phyloP scores from a whole-genome alignment of 2,888 invertebrate species.

The Lepetodrilus schrolli region DNA sequence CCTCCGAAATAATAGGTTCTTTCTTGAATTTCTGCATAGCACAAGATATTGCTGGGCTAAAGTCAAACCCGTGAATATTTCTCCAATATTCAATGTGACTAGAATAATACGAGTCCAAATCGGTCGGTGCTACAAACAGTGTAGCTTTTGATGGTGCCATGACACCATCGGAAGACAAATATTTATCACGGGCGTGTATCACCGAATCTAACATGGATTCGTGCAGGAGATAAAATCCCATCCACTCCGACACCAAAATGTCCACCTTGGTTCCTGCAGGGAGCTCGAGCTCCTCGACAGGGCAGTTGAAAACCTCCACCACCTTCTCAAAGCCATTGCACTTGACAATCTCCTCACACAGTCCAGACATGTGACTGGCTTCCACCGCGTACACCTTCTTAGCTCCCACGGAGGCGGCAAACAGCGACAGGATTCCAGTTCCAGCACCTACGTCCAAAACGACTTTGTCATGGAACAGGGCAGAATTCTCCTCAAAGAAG shows the following conservation, averaged over 20 bases:
- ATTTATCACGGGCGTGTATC: conserved; percentile 70
- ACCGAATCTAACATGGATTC: conserved; percentile 74
- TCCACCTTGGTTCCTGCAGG: conserved; percentile 68
- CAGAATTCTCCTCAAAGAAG: conserved; percentile 70
- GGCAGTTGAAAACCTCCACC: conserved; percentile 65
- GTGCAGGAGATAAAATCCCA: conserved; percentile 75
- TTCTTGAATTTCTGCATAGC: conserved; percentile 50
- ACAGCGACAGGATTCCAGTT: conserved; percentile 72
- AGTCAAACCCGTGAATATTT: conserved; percentile 73
- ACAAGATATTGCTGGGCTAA: conserved; percentile 60
- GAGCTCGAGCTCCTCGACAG: conserved; percentile 66
- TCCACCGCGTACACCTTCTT: conserved; percentile 73
- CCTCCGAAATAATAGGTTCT: conserved; percentile 57
- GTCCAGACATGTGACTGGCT: conserved; percentile 62
- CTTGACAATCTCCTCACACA: conserved; percentile 66
- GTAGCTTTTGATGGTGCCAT: conserved; percentile 69
- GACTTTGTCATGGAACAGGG: conserved; percentile 66
- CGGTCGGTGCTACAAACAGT: conserved; percentile 68
- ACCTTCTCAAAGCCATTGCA: conserved; percentile 62
- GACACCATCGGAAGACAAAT: conserved; percentile 64
- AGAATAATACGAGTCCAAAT: conserved; percentile 62
- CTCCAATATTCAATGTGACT: conserved; percentile 70
- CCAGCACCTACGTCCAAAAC: conserved; percentile 78
- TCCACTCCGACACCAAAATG: conserved; percentile 74
- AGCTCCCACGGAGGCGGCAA: conserved; percentile 71